Percentiles rank a stretch among this genome's conserved stretches.
phyloP scores from a whole-genome alignment of 2,113 vertebrate genomes.

The crab-eating macaque (Macaca fascicularis) region DNA sequence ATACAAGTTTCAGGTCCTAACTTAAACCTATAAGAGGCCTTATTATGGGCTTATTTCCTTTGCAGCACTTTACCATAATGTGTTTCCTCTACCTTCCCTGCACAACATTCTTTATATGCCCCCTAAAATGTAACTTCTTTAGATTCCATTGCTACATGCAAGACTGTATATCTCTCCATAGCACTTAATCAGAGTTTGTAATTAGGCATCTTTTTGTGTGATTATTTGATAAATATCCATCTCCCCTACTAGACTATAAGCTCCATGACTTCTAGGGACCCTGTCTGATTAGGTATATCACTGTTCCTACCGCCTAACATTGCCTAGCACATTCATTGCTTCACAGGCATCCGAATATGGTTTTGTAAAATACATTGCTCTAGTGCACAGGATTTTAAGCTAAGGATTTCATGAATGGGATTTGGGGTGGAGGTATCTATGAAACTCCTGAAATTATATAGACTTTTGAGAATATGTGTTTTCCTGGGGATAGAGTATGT shows the following conservation, averaged over 20 bases:
- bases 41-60: not conserved
- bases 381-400: not conserved
- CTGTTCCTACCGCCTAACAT: not conserved
- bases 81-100: not conserved
- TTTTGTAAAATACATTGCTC: conserved; percentile 12
- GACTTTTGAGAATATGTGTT: not conserved
- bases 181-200: not conserved
- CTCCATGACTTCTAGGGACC: not conserved
- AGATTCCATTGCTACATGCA: not conserved
- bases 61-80: not conserved
- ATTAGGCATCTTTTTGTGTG: not conserved
- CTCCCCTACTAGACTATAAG: not conserved
- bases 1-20: not conserved
- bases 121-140: not conserved
- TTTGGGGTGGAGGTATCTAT: not conserved
- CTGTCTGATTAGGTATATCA: not conserved
- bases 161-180: not conserved
- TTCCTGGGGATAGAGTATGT: not conserved
- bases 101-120: not conserved
- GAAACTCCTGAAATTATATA: not conserved
- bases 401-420: not conserved
- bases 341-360: not conserved
- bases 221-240: not conserved
- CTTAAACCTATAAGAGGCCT: not conserved
- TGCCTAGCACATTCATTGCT: not conserved